Conservation (phyloP, 2,797 vertebrate genomes). For the Natrix natrix region DNA sequence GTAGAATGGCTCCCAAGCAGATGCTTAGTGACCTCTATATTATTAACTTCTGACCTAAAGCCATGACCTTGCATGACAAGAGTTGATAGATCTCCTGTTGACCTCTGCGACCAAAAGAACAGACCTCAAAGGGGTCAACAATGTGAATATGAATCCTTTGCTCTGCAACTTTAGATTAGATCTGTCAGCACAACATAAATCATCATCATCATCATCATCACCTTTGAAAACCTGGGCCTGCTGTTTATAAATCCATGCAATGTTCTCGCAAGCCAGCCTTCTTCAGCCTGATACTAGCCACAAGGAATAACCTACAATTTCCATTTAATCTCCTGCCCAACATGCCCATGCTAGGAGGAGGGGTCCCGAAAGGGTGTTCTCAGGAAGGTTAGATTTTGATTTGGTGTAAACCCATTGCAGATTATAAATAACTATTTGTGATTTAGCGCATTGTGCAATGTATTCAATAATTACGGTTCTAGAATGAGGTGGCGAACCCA, state of each 20-base stretch:
- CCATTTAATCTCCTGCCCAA: neutral
- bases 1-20: neutral
- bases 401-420: neutral
- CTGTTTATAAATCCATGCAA: neutral
- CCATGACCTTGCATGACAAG: conserved; percentile 19
- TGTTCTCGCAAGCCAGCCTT: neutral
- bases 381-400: neutral
- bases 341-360: neutral
- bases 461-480: neutral
- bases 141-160: conserved; percentile 2
- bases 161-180: neutral
- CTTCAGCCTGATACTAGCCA: neutral
- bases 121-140: neutral
- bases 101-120: neutral
- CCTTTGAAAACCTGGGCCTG: neutral
- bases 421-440: neutral
- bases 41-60: conserved; percentile 23
- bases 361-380: neutral
- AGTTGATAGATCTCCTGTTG: conserved; percentile 16
- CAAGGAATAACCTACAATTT: neutral
- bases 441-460: neutral
- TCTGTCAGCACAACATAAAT: neutral
- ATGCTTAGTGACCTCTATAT: conserved; percentile 11
- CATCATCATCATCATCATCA: neutral
- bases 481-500: neutral